Percentiles rank a stretch among this genome's conserved stretches.
These are phyloP conservation scores for Percopsis transmontana DNA, from an alignment of 2,113 vertebrate genomes.

Conservation along the genomic window DNA sequence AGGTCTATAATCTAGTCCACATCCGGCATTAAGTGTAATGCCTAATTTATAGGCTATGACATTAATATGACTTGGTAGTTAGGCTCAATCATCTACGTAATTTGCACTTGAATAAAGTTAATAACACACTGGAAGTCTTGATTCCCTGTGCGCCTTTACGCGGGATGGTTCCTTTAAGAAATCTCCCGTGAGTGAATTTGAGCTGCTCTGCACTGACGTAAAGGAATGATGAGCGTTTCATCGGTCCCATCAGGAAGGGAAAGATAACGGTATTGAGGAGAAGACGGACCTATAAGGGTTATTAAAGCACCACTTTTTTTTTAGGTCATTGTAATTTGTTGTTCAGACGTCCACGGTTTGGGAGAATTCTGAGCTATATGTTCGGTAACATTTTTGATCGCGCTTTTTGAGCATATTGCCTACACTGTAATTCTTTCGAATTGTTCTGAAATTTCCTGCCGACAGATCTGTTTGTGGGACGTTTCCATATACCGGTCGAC, in stretches of 20 bases:
- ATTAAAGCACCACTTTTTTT: not conserved
- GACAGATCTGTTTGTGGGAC: slow-evolving; percentile 3
- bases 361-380: not conserved
- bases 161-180: slow-evolving; percentile 68
- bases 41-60: too few species aligned
- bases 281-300: not conserved
- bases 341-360: not conserved
- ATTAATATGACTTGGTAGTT: too few species aligned
- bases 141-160: slow-evolving; percentile 30
- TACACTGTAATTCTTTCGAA: not conserved
- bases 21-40: too few species aligned
- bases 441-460: slow-evolving; percentile 11
- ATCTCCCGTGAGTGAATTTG: slow-evolving; percentile 31
- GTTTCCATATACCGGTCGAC: not conserved
- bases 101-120: too few species aligned
- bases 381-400: slow-evolving; percentile 5
- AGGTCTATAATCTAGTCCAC: too few species aligned
- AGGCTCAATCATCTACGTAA: too few species aligned
- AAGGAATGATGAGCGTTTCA: slow-evolving; percentile 37
- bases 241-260: slow-evolving; percentile 29
- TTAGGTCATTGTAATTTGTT: not conserved
- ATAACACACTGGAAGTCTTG: not conserved
- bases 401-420: slow-evolving; percentile 21
- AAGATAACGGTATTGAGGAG: slow-evolving; percentile 31
- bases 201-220: slow-evolving; percentile 57